Evolutionary conservation across 2,888 invertebrate species (phyloP), one percentile per base, ranked within the genome.

Genomic region (Pediacus dermestoides): DNA sequence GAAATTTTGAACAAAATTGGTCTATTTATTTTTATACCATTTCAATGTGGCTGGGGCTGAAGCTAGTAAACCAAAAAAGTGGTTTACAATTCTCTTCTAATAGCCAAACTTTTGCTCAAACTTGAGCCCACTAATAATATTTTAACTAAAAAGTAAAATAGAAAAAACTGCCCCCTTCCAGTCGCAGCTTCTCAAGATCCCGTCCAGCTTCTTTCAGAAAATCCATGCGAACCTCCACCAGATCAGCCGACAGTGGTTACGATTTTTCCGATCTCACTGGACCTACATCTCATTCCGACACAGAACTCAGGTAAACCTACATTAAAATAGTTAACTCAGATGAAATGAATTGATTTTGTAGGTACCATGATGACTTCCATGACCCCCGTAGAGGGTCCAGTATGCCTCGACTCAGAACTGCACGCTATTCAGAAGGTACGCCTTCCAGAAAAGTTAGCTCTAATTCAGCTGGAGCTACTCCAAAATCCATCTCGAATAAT

Each of bases 231-330:
- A 68, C 72, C 11, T 80, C 80, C 1, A 78, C 79, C 32, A 70
- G 76, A 41, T 80, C 81, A 1, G 77, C 77, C 0, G 82, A 82
- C 53, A 80, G 79, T 4, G 80, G 78, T 0, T 68, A 80, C 44
- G 76, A 74, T 1, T 65, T 74, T 3, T 73, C 77, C 1, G 76
- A 76, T 44, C 67, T 71, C 35, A 70, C 68, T n/a, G n/a, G n/a
- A 1, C 75, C 80, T 0, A 81, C 83, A 37, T 85, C 85, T 0
- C 76, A 81, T 58, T 81, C 81, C 1, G 88, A 88, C 64, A 82
- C 84, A 0, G 87, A 88, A 51, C 76, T 82, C 69, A 79, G 82
- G 81, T 81, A 62, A 48, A 30, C 9, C 4, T 13, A 27, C 12
- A 10, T 13, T 2, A 34, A 2, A 41, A 27, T 22, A 25, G n/a